Evolutionary conservation across 1,140 invertebrate species (phyloP), one percentile per base, ranked within the genome.

Genomic region (Diachasma alloeum): DNA sequence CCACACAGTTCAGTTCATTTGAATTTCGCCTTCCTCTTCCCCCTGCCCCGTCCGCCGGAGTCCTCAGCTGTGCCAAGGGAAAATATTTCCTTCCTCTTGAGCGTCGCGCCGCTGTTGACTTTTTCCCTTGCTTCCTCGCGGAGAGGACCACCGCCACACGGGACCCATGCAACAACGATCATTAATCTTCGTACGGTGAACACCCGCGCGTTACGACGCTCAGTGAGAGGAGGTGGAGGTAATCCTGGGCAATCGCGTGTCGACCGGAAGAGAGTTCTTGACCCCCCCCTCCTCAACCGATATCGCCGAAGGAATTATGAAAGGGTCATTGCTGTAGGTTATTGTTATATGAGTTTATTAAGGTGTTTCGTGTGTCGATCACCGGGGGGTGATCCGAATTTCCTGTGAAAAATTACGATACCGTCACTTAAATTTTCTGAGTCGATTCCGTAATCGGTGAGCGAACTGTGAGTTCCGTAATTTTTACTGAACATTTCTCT

Each of bases 161-260:
- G 53, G 48, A 31, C 63, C 39, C 74, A 63, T 53, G 15, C 24
- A 72, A 48, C 26, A 74, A 37, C 66, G 4, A 76, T 22, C 76
- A 79, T 79, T 79, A 76, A 79, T 79, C 75, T 76, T 79, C 31
- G 66, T 76, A 74, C 67, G 24, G 66, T 37, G 72, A 79, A 79
- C 74, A 79, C 75, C 67, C 74, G 75, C 66, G 72, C 59, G 44
- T 19, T 63, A 15, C 56, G 53, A 42, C 17, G 6, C 24, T 42
- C 68, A 17, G 53, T 36, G 19, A 11, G 26, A 42, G 19, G 59
- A 26, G 72, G 68, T 70, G n/a, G 42, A 67, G 68, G 37, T 59
- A 44, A 74, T 59, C 69, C 48, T 24, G 37, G 44, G 63, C 11
- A 77, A 53, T 79, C 78, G 78, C 78, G 78, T 79, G 78, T 79